Conservation (phyloP, 2,888 invertebrate genomes). For the Gandaritis pyraliata region DNA sequence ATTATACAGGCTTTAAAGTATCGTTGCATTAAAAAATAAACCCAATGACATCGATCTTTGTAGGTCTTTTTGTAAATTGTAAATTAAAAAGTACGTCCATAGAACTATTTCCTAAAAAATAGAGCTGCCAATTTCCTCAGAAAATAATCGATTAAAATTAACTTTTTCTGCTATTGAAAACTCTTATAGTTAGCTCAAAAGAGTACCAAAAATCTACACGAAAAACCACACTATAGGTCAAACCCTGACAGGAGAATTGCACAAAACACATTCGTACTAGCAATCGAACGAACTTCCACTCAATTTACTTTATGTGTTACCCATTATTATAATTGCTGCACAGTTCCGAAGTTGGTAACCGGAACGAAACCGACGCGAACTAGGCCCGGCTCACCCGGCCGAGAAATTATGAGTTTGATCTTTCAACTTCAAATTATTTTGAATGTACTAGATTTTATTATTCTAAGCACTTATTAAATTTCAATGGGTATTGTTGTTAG, state of each 20-base stretch:
- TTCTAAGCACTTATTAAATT: not conserved
- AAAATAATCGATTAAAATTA: too few species aligned
- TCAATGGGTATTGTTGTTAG: not conserved
- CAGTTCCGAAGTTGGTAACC: constrained; percentile 63
- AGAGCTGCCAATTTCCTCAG: too few species aligned
- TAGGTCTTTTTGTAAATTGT: too few species aligned
- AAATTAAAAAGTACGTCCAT: too few species aligned
- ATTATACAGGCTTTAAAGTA: too few species aligned
- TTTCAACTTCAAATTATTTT: constrained; percentile 48
- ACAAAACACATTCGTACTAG: constrained; percentile 62
- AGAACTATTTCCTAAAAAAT: too few species aligned
- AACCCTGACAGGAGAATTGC: constrained; percentile 50
- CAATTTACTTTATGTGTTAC: constrained; percentile 75
- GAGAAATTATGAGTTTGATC: constrained; percentile 56
- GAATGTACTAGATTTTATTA: not conserved
- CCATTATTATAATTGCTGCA: constrained; percentile 76
- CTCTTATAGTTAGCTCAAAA: constrained; percentile 16
- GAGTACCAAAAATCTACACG: constrained; percentile 39
- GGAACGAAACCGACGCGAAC: constrained; percentile 56
- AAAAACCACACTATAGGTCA: constrained; percentile 52
- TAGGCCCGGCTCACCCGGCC: constrained; percentile 52
- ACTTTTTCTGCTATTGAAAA: not conserved
- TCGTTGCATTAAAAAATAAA: too few species aligned
- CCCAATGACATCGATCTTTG: too few species aligned
- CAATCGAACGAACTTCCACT: constrained; percentile 70